Conservation (phyloP, 1,140 invertebrate genomes). For the Vollenhovia emeryi region DNA sequence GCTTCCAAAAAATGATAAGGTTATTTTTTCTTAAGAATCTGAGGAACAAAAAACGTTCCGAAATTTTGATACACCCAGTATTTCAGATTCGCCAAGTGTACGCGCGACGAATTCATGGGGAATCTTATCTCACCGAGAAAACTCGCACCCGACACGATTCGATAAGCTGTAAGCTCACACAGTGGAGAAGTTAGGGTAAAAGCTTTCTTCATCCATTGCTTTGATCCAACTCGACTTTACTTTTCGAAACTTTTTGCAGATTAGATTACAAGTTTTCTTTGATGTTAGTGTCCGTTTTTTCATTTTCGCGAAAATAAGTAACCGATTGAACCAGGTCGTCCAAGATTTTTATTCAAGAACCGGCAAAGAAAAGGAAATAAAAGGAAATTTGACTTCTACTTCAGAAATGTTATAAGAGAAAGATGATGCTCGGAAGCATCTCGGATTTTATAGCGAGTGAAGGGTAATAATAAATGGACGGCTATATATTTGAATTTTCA, state of each 20-base stretch:
- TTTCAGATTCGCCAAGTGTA: background rate
- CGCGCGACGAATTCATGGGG: background rate
- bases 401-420: background rate
- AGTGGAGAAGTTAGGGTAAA: constrained; percentile 8
- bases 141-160: background rate
- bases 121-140: background rate
- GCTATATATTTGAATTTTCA: background rate
- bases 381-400: constrained; percentile 1
- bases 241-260: constrained; percentile 38
- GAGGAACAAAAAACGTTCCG: background rate
- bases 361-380: background rate
- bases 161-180: constrained; percentile 13
- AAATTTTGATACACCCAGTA: background rate
- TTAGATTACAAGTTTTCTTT: constrained; percentile 42
- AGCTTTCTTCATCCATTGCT: constrained; percentile 22
- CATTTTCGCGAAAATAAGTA: constrained; percentile 12
- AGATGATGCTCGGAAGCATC: background rate
- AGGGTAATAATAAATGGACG: background rate
- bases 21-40: background rate
- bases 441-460: background rate
- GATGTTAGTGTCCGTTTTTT: background rate
- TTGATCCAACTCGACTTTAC: constrained; percentile 2
- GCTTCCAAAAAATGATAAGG: background rate
- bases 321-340: constrained; percentile 10
- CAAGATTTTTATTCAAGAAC: background rate